Evolutionary conservation across 2,113 vertebrate genomes (phyloP).

Genomic region (Neotoma lepida): DNA sequence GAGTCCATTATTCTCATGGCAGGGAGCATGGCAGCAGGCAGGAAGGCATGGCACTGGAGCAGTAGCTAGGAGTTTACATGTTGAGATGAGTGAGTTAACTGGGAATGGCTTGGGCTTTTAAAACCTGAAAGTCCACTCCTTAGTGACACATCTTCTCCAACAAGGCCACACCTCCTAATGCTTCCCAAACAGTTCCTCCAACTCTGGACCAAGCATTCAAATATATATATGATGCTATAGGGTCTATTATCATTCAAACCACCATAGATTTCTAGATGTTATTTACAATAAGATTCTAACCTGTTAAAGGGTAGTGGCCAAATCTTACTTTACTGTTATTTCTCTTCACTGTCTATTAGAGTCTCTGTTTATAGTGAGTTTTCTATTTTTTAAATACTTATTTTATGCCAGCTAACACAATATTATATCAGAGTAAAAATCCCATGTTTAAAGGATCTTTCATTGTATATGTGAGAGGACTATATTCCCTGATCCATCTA

Average conservation of each 20-base stretch:
- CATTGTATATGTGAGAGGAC: conserved; percentile 21
- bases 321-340: conserved; percentile 44
- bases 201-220: neutral
- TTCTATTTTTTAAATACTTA: conserved; percentile 41
- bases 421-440: conserved; percentile 4
- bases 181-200: neutral
- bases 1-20: neutral
- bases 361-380: conserved; percentile 13
- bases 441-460: neutral
- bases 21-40: neutral
- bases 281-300: conserved; percentile 37
- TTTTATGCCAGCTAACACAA: conserved; percentile 27
- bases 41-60: neutral
- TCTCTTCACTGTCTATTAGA: neutral
- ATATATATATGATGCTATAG: neutral
- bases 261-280: conserved; percentile 6
- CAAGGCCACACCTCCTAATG: neutral
- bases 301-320: neutral
- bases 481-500: neutral
- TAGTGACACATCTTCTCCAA: neutral
- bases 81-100: neutral
- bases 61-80: neutral
- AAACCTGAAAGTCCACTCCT: neutral
- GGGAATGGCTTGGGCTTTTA: neutral
- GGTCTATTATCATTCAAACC: neutral